phyloP scores from a whole-genome alignment of 1,140 invertebrate genomes.

The Agrypnia vestita region DNA sequence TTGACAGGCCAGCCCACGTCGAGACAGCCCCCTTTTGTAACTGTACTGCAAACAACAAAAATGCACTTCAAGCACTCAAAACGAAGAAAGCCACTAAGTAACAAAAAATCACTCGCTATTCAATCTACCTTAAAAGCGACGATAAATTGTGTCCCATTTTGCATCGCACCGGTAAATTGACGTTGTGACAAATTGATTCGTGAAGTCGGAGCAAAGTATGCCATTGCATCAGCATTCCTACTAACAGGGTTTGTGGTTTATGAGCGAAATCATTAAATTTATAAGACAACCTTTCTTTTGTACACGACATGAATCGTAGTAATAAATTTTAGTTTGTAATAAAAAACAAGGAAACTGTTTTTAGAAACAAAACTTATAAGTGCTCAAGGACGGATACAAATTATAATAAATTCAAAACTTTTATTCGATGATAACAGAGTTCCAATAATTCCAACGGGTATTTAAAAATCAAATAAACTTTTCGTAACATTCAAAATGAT shows the following conservation, averaged over 20 bases:
- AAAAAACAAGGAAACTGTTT: no score
- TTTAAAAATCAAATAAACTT: no score
- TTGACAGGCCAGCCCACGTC: background rate
- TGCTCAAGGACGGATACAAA: no score
- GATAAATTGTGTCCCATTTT: background rate
- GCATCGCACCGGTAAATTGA: slow-evolving; percentile 21
- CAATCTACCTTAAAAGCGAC: background rate
- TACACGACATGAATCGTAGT: no score
- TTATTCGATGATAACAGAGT: no score
- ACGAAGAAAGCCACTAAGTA: background rate
- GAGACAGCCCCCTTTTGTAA: slow-evolving; percentile 28
- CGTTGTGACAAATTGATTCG: background rate
- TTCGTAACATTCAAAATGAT: no score
- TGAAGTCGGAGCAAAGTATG: slow-evolving; percentile 14
- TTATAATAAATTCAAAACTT: no score
- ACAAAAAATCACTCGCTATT: background rate
- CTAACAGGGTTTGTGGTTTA: slow-evolving; percentile 30
- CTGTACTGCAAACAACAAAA: slow-evolving; percentile 12
- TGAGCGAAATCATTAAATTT: no score
- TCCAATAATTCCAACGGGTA: no score
- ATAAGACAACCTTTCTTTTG: no score
- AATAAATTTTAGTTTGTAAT: no score
- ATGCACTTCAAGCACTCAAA: background rate
- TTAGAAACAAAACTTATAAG: no score
- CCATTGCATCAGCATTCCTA: slow-evolving; percentile 28